Conservation (phyloP, 1,140 invertebrate genomes). For the Drosophila aff. region DNA sequence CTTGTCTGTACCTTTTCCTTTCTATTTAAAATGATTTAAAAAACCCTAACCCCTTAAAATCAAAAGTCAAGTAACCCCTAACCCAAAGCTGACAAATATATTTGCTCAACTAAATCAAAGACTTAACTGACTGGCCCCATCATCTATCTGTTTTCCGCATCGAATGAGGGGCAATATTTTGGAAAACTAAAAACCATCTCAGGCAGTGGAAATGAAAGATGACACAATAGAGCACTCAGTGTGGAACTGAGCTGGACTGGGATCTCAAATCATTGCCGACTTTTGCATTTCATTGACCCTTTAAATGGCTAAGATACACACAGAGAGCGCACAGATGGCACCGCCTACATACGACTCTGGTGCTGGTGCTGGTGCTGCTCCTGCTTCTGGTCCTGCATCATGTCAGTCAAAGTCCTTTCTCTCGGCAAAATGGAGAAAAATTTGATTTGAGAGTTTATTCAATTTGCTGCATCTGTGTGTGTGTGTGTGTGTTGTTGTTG, state of each 20-base stretch:
- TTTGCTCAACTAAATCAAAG: conserved; percentile 42
- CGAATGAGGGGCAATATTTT: conserved; percentile 10
- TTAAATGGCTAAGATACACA: conserved; percentile 71
- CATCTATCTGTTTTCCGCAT: conserved; percentile 10
- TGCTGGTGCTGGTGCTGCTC: background rate
- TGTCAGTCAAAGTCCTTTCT: conserved; percentile 55
- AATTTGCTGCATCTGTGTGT: conserved; percentile 68
- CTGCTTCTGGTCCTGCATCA: conserved; percentile 21
- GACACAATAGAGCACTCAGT: conserved; percentile 49
- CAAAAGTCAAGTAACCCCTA: background rate
- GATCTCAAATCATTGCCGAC: conserved; percentile 36
- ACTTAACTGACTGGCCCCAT: conserved; percentile 8
- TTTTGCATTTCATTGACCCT: conserved; percentile 81
- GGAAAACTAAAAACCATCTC: conserved; percentile 34
- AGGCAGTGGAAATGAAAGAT: conserved; percentile 46
- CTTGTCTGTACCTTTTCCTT: background rate
- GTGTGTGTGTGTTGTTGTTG: conserved; percentile 1
- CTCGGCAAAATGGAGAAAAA: conserved; percentile 75
- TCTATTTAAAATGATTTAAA: background rate
- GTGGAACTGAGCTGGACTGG: background rate
- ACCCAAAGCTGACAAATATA: conserved; percentile 29
- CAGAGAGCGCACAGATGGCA: conserved; percentile 39
- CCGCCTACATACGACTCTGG: conserved; percentile 8
- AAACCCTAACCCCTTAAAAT: background rate
- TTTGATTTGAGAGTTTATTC: conserved; percentile 82